Evolutionary conservation across 2,888 invertebrate species (phyloP).

Genomic region (Folsomia candida): DNA sequence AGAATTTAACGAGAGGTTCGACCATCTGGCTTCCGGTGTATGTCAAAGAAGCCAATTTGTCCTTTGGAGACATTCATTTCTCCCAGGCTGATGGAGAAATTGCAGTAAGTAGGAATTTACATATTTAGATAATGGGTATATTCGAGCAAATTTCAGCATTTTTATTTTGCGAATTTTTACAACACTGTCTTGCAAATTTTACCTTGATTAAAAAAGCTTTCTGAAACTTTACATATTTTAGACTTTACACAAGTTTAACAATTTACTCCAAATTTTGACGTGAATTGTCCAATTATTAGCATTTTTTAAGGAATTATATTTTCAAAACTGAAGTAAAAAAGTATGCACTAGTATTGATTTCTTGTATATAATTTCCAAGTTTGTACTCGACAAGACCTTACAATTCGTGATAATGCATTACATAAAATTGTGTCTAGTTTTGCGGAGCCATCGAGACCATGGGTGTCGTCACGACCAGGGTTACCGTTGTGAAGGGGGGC

Average conservation of each 20-base stretch:
- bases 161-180: no score
- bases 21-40: slow-evolving; percentile 43
- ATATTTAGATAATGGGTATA: no score
- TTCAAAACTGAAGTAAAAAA: no score
- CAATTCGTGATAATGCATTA: neutral
- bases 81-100: slow-evolving; percentile 44
- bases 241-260: neutral
- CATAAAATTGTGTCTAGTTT: slow-evolving; percentile 20
- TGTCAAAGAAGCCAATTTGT: slow-evolving; percentile 37
- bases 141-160: no score
- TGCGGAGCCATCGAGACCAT: slow-evolving; percentile 45
- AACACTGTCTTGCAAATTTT: no score
- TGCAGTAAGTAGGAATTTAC: slow-evolving; percentile 21
- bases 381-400: no score
- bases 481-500: slow-evolving; percentile 36
- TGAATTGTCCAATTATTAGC: no score
- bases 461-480: slow-evolving; percentile 32
- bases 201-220: no score
- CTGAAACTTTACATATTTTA: neutral
- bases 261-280: no score
- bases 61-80: slow-evolving; percentile 44
- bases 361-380: no score
- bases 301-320: no score
- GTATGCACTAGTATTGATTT: no score
- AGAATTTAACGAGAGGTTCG: slow-evolving; percentile 33